Base-by-base conservation (phyloP, 2,888 invertebrate species). In the Rhyacophila evoluta region DNA sequence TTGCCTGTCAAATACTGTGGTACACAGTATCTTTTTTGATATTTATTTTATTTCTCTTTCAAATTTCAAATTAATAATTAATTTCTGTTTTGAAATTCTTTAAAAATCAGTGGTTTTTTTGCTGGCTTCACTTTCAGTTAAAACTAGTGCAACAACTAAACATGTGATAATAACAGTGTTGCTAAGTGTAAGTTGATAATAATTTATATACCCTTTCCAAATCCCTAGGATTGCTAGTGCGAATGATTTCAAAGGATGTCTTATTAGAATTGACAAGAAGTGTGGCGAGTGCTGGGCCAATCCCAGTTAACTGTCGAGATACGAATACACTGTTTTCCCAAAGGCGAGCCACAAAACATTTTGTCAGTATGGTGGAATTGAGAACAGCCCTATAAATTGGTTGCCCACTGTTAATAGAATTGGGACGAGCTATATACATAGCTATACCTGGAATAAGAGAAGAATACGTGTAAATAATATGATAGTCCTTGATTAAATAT, bases 261-360 rank as follows among this genome's bases (percentile, higher is more conserved):
- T 94, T 92, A 10, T 93, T 94, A 77, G 93, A 92, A 70, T 91
- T 89, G 0, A 91, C 93, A 4, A 95, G 86, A 33, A 92, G 86
- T 0, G 89, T 88, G 15, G 94, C 92, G 82, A 93, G 89, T 0
- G 92, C 91, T 6, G 91, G 90, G 0, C 94, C 95, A 81, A 95
- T 94, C 69, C 93, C 93, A 77, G 91, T 91, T 71, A 96, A 86
- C 85, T 95, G 95, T 83, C 92, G 91, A 79, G 92, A 89, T 25
- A 95, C 91, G 85, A 90, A 93, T 1, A 86, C 86, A 0, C 95
- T 94, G 85, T 95, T 92, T 84, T 95, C 94, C 95, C 96, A 96
- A 67, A 95, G 86, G 83, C 91, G 91, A 0, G 93, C 91, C 29
- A 87, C 84, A 81, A 95, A 88, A 84, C 94, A 94, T 87, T 95